Evolutionary conservation across 2,888 invertebrate species (phyloP).

Genomic region (Prenolepis imparis): DNA sequence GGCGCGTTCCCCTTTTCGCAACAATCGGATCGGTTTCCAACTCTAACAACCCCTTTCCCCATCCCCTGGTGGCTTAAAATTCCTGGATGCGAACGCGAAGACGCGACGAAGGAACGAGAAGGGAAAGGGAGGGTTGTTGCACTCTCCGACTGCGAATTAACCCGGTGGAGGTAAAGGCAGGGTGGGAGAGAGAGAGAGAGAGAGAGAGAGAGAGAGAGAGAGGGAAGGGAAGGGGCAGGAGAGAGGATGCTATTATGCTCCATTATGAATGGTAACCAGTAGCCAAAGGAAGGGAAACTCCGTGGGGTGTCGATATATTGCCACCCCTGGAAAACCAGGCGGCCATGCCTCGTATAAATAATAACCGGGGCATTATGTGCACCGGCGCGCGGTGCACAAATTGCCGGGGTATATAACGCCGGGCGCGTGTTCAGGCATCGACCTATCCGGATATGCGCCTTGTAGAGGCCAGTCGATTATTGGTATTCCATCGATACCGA

Average conservation of each 20-base stretch:
- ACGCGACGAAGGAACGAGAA: constrained; percentile 50
- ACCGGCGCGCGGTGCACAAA: constrained; percentile 67
- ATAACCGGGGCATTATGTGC: constrained; percentile 73
- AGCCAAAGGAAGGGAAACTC: constrained; percentile 76
- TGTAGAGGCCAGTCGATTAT: constrained; percentile 76
- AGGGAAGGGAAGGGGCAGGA: constrained; percentile 53
- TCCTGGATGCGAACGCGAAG: constrained; percentile 57
- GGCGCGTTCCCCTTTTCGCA: constrained; percentile 28
- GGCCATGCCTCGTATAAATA: constrained; percentile 74
- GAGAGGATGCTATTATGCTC: constrained; percentile 69
- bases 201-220: constrained; percentile 47
- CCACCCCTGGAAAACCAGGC: constrained; percentile 71
- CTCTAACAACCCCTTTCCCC: constrained; percentile 48
- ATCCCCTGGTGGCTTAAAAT: constrained; percentile 64
- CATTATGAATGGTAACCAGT: constrained; percentile 77
- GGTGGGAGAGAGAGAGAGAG: constrained; percentile 7
- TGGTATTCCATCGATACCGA: constrained; percentile 74
- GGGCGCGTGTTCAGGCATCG: constrained; percentile 76
- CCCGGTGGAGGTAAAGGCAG: constrained; percentile 35
- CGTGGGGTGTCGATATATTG: constrained; percentile 77
- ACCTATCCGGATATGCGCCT: constrained; percentile 74
- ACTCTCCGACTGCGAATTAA: constrained; percentile 72
- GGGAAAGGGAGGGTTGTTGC: constrained; percentile 67
- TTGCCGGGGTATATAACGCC: constrained; percentile 72
- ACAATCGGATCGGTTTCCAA: constrained; percentile 61